A percentile compares a stretch with the other conserved stretches of the same genome.
These are phyloP conservation scores for Cephus pygmeus DNA, from an alignment of 2,888 invertebrate species.

Conservation along the genomic window DNA sequence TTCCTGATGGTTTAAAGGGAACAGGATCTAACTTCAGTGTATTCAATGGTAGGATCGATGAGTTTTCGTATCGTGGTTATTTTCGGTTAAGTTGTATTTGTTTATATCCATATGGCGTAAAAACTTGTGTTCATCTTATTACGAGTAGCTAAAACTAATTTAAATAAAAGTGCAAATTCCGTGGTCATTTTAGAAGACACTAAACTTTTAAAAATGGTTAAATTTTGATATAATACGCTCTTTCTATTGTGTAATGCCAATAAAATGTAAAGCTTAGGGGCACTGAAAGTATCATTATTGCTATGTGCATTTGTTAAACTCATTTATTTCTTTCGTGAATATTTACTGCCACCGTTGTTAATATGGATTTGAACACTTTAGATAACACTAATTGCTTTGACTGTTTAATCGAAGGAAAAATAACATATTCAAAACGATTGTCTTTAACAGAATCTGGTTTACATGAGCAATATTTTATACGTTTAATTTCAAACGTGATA, in stretches of 20 bases:
- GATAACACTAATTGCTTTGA: slow-evolving; percentile 19
- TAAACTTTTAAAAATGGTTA: slow-evolving; percentile 36
- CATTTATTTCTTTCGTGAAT: slow-evolving; percentile 51
- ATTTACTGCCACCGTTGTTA: slow-evolving; percentile 34
- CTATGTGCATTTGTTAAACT: slow-evolving; percentile 34
- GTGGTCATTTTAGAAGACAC: neutral
- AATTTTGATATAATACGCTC: slow-evolving; percentile 37
- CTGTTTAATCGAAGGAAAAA: neutral
- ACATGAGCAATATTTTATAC: neutral
- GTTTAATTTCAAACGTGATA: slow-evolving; percentile 27
- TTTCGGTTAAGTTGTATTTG: neutral
- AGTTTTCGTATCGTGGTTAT: neutral
- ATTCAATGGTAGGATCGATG: neutral
- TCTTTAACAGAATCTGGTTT: neutral
- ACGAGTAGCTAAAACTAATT: neutral
- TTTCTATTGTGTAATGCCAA: slow-evolving; percentile 43
- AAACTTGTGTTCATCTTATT: neutral
- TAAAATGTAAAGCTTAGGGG: slow-evolving; percentile 42
- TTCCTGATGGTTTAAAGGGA: neutral
- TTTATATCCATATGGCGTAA: neutral
- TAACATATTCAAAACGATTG: neutral
- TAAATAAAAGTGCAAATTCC: no score
- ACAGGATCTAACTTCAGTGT: neutral
- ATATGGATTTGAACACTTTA: slow-evolving; percentile 32
- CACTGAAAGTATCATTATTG: slow-evolving; percentile 41